Conservation (phyloP, 1,140 invertebrate species). For the Hirudo medicinalis region DNA sequence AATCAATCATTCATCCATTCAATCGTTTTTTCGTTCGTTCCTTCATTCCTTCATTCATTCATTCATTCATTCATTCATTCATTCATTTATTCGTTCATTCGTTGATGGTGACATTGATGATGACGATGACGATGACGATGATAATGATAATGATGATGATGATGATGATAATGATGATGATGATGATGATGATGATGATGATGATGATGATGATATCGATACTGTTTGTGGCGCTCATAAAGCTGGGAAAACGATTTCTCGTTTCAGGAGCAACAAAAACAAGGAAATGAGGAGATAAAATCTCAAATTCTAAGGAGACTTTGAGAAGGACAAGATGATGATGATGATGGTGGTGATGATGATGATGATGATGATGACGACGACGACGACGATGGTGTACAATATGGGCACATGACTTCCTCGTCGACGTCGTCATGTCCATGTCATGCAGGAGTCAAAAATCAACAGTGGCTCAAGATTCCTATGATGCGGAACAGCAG, state of each 20-base stretch:
- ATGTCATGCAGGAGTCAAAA: no score
- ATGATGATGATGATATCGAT: slow-evolving; percentile 18
- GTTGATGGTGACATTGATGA: slow-evolving; percentile 14
- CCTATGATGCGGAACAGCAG: no score
- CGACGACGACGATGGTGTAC: no score
- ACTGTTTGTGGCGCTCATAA: not conserved
- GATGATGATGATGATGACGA: no score
- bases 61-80: not conserved
- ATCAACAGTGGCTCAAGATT: no score
- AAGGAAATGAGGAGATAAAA: slow-evolving; percentile 16
- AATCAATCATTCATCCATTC: not conserved
- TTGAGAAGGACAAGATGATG: slow-evolving; percentile 1
- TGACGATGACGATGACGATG: slow-evolving; percentile 12
- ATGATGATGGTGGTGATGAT: no score
- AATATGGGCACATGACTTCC: no score
- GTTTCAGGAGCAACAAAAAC: not conserved
- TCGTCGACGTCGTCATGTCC: no score
- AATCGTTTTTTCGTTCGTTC: not conserved
- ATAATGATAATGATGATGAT: slow-evolving; percentile 17
- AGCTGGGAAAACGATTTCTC: not conserved
- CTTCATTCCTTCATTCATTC: not conserved
- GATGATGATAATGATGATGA: slow-evolving; percentile 14
- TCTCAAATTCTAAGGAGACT: not conserved
- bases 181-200: slow-evolving; percentile 20
- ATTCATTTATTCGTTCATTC: not conserved